Conservation (phyloP, 2,113 vertebrate genomes). For the Notarius quadriscutis region DNA sequence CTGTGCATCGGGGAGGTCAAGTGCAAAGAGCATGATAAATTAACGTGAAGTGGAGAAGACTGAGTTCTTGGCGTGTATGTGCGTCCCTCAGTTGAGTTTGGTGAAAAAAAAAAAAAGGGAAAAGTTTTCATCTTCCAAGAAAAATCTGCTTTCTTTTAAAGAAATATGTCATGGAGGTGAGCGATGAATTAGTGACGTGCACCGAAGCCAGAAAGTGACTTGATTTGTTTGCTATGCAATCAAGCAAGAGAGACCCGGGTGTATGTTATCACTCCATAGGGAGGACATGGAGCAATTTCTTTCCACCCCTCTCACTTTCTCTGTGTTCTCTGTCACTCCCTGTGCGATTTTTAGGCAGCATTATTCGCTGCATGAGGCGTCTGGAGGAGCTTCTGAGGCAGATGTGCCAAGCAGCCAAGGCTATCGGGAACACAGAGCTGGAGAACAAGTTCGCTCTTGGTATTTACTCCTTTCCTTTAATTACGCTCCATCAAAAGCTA, state of each 20-base stretch:
- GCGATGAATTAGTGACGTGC: not conserved
- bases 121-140: not conserved
- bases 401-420: slow-evolving; percentile 98
- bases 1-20: not conserved
- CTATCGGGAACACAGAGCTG: slow-evolving; percentile 96
- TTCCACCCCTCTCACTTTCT: not conserved
- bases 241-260: not conserved
- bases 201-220: slow-evolving; percentile 21
- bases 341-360: slow-evolving; percentile 79
- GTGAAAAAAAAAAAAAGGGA: not conserved
- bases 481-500: not conserved
- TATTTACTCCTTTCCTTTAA: slow-evolving; percentile 57
- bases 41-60: not conserved
- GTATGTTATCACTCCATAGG: slow-evolving; percentile 10
- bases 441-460: slow-evolving; percentile 98
- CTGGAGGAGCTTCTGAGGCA: slow-evolving; percentile 93
- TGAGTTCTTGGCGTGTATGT: no score
- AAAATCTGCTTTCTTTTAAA: not conserved
- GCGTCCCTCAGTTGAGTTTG: not conserved
- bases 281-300: not conserved
- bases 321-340: slow-evolving; percentile 1
- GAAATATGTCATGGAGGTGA: not conserved
- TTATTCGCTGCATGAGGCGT: slow-evolving; percentile 95
- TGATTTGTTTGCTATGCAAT: slow-evolving; percentile 26
- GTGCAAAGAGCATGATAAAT: not conserved